Base-by-base conservation (phyloP, 1,140 invertebrate genomes). In the Steinernema feltiae region DNA sequence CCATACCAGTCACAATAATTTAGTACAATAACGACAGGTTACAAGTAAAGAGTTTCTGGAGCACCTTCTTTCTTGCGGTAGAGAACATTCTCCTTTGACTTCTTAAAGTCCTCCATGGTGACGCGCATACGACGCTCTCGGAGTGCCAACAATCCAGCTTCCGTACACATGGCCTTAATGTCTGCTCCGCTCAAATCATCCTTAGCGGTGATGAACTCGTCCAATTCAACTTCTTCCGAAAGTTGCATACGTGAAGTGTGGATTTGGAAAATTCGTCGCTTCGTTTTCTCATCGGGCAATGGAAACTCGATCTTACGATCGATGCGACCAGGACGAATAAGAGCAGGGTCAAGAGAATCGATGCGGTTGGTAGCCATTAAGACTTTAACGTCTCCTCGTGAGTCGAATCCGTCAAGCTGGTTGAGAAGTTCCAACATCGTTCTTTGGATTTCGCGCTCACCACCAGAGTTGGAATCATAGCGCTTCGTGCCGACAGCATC, bases 331-430 rank as follows among this genome's bases (percentile, higher is more conserved):
- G 97, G 97, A 85, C 97, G 91, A 87, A 99, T 99, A 1, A 99
- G 89, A 46, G 97, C 97, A 46, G 97, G 97, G 89, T 99, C 97
- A 46, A 99, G 88, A 1, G 97, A 99, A 89, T 99, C 97, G 87
- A 99, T 99, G 84, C 97, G 90, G 88, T 99, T 99, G 41, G 97
- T 99, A 17, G 97, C 97, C 97, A 99, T 99, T 30, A 99, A 93
- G 48, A 98, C 95, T 89, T 96, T 95, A 0, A 95, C 93, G 90
- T 97, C 95, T 18, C 95, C 95, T 63, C 94, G 89, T 0, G 94
- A 96, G 89, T 98, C 95, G 89, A 98, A 98, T 80, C 97, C 97
- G 90, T 99, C 97, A 29, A 99, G 89, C 88, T 99, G 97, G 89
- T 99, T 99, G 0, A 99, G 90, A 24, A 99, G 88, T 87, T 99